Base-by-base conservation (phyloP, 2,888 invertebrate genomes). In the Hirtodrosophila cameraria region DNA sequence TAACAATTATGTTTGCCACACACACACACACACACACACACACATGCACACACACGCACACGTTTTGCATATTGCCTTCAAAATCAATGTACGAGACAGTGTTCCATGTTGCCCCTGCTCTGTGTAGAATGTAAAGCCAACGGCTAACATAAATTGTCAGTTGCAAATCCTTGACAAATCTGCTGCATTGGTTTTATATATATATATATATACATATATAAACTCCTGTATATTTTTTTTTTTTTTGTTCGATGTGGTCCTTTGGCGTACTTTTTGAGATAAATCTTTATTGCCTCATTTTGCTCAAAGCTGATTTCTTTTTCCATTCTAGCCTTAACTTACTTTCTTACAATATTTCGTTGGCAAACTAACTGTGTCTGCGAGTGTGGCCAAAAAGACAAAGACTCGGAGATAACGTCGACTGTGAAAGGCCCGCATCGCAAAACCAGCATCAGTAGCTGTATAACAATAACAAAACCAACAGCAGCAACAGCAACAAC, bases 261-360 rank as follows among this genome's bases (percentile, higher is more conserved):
- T 66, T 66, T 62, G 30, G 53, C 53, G 61, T 61, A 42, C 36
- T 33, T 31, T 53, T 50, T 28, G 28, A 85, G 73, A 85, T 83
- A 83, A 83, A 83, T 83, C 86, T 83, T 83, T 83, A 85, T 83
- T 83, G 81, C 74, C 83, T 80, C 83, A 85, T 85, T 85, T 78
- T 70, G 81, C 83, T 74, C 63, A 69, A 71, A 80, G 81, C 74
- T 61, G 78, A 83, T 83, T 83, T 80, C 63, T 54, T 66, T 65
- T 65, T 54, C 49, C 70, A 42, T 77, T 76, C 60, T 48, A 38
- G 38, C 25, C 41, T 45, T 33, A 36, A 41, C 41, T 41, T 53
- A 59, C 55, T 65, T 60, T 33, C 30, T 55, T 12, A 23, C 64
- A 53, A 55, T 36, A 50, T 62, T n/a, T 58, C 66, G 57, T 45